Conservation (phyloP, 2,113 vertebrate species). For the Campylomormyrus numenius region DNA sequence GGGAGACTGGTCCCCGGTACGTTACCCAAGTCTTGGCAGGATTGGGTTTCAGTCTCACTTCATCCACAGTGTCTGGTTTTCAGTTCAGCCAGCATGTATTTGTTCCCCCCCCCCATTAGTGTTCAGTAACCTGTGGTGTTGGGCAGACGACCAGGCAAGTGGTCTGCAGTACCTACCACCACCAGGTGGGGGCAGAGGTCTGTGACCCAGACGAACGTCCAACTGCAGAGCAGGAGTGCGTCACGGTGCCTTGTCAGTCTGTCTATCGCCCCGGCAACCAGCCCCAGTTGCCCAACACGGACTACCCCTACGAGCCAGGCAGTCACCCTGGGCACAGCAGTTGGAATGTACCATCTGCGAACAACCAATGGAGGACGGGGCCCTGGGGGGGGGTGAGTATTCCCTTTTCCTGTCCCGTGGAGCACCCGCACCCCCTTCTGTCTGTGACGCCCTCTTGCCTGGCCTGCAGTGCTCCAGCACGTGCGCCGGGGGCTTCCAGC, state of each 20-base stretch:
- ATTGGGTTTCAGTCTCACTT: not conserved
- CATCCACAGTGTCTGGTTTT: not conserved
- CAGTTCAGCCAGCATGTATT: constrained; percentile 42
- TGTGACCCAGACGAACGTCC: constrained; percentile 75
- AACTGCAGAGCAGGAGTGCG: constrained; percentile 70
- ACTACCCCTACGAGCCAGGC: constrained; percentile 45
- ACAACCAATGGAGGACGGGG: constrained; percentile 90
- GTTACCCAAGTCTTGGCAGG: constrained; percentile 47
- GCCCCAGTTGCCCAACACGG: constrained; percentile 65
- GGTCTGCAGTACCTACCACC: constrained; percentile 77
- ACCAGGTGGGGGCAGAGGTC: constrained; percentile 70
- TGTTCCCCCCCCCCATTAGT: constrained; percentile 42
- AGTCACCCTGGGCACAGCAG: constrained; percentile 63
- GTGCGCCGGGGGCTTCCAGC: constrained; percentile 81
- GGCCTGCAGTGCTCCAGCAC: constrained; percentile 82
- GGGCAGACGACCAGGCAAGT: constrained; percentile 75
- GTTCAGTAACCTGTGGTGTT: constrained; percentile 76
- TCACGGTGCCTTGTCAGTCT: constrained; percentile 62
- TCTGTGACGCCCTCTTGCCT: not conserved
- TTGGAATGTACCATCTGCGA: constrained; percentile 62
- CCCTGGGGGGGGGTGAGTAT: constrained; percentile 91
- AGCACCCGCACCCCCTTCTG: not conserved
- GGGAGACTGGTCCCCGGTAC: constrained; percentile 85
- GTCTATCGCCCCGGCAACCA: constrained; percentile 48
- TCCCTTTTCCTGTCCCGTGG: not conserved